These are phyloP conservation scores for Tauraco hartlaubi DNA, from an alignment of 2,797 vertebrate genomes.

Conservation along the genomic window DNA sequence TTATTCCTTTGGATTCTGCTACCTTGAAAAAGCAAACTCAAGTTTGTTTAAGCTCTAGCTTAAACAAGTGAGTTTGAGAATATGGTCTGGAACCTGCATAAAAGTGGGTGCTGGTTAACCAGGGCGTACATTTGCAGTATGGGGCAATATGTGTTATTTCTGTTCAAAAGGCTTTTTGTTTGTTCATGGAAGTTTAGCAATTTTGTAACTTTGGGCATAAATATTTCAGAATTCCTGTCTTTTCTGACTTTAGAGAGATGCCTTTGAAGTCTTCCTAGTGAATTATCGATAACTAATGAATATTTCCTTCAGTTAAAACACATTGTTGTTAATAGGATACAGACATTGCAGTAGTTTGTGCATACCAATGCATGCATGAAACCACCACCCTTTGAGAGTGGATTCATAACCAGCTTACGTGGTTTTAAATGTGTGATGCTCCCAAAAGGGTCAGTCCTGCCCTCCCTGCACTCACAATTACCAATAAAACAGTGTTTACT, in stretches of 20 bases:
- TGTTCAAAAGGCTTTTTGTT: background rate
- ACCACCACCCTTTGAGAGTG: background rate
- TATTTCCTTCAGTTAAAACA: background rate
- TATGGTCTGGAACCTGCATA: background rate
- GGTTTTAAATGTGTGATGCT: background rate
- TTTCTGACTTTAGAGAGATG: background rate
- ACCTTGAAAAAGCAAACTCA: background rate
- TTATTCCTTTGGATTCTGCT: background rate
- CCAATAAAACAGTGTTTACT: background rate
- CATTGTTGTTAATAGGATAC: background rate
- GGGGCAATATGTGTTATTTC: background rate
- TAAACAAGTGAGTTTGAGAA: conserved; percentile 5
- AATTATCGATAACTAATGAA: background rate
- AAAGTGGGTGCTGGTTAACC: background rate
- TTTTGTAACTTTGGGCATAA: background rate
- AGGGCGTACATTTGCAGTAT: background rate
- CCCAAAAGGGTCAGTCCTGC: background rate
- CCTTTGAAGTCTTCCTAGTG: background rate
- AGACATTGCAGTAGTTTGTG: background rate
- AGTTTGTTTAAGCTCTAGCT: background rate
- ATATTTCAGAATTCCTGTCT: background rate
- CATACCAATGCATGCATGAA: background rate
- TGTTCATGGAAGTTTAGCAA: background rate
- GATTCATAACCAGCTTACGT: background rate
- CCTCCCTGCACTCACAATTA: background rate